phyloP scores from a whole-genome alignment of 2,888 invertebrate genomes.

The Diarsia brunnea region DNA sequence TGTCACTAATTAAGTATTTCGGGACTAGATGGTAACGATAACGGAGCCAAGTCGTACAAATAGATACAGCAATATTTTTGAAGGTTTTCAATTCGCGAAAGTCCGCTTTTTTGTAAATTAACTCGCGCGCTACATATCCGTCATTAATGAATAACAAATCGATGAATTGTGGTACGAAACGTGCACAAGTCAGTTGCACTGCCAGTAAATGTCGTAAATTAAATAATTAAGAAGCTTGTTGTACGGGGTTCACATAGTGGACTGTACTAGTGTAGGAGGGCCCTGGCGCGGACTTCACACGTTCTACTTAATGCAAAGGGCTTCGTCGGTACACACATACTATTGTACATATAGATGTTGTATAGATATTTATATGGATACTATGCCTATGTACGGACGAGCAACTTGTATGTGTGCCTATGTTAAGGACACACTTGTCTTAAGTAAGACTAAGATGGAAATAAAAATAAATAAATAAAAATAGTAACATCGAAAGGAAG shows the following conservation, averaged over 20 bases:
- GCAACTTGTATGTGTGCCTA: slow-evolving; percentile 88
- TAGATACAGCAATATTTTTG: slow-evolving; percentile 62
- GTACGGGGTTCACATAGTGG: slow-evolving; percentile 84
- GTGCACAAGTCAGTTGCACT: slow-evolving; percentile 85
- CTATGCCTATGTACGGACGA: slow-evolving; percentile 82
- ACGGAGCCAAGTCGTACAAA: slow-evolving; percentile 49
- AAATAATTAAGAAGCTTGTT: slow-evolving; percentile 78
- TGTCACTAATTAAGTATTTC: slow-evolving; percentile 47
- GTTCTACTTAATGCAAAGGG: slow-evolving; percentile 66
- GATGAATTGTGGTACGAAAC: slow-evolving; percentile 72
- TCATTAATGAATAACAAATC: slow-evolving; percentile 66
- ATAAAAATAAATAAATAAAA: slow-evolving; percentile 90
- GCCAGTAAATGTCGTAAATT: slow-evolving; percentile 82
- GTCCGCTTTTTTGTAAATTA: slow-evolving; percentile 78
- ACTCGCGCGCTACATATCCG: slow-evolving; percentile 86
- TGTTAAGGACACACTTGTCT: slow-evolving; percentile 85
- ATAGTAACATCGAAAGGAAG: slow-evolving; percentile 85
- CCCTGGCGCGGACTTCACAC: slow-evolving; percentile 49
- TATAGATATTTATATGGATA: slow-evolving; percentile 88
- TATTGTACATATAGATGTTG: slow-evolving; percentile 89
- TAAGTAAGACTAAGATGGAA: slow-evolving; percentile 85
- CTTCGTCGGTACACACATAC: slow-evolving; percentile 80
- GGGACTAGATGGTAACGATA: slow-evolving; percentile 28
- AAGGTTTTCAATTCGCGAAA: slow-evolving; percentile 70
- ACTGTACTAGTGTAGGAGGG: slow-evolving; percentile 74